These are phyloP conservation scores for Zaprionus africanus DNA, from an alignment of 1,140 invertebrate genomes.

Conservation along the genomic window DNA sequence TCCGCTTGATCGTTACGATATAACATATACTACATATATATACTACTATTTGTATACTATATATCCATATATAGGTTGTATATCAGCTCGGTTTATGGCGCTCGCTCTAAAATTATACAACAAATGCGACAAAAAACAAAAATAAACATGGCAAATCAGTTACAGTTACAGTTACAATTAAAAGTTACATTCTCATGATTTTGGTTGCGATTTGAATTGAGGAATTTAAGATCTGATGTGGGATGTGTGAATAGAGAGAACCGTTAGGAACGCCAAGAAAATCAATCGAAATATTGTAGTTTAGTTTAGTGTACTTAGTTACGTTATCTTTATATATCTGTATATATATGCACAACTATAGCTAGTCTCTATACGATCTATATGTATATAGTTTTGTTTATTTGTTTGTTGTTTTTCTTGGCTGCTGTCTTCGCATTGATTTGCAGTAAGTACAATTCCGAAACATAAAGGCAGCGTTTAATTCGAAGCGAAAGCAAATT, in stretches of 20 bases:
- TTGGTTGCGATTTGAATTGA: slow-evolving; percentile 12
- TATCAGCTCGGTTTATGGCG: slow-evolving; percentile 23
- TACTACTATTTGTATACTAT: slow-evolving; percentile 16
- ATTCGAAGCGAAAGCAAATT: slow-evolving; percentile 45
- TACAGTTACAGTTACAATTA: slow-evolving; percentile 9
- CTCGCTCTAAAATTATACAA: slow-evolving; percentile 38
- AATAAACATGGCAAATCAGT: slow-evolving; percentile 45
- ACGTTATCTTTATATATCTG: slow-evolving; percentile 8
- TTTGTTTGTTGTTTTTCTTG: not conserved
- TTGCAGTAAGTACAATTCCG: slow-evolving; percentile 50
- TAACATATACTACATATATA: slow-evolving; percentile 11
- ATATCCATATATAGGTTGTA: slow-evolving; percentile 1
- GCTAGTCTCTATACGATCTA: slow-evolving; percentile 13
- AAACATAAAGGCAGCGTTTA: slow-evolving; percentile 44
- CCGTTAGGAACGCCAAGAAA: slow-evolving; percentile 63
- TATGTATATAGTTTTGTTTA: slow-evolving; percentile 12
- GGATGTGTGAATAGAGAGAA: slow-evolving; percentile 25
- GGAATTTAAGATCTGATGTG: not conserved
- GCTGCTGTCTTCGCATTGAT: slow-evolving; percentile 29
- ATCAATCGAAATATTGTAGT: slow-evolving; percentile 3
- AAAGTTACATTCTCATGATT: slow-evolving; percentile 24
- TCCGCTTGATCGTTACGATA: not conserved
- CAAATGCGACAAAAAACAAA: slow-evolving; percentile 25
- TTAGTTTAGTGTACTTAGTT: slow-evolving; percentile 27
- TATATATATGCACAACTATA: slow-evolving; percentile 13